These are phyloP conservation scores for Sinodicranocentrus sp. DNA, from an alignment of 2,888 invertebrate species.

Conservation along the genomic window DNA sequence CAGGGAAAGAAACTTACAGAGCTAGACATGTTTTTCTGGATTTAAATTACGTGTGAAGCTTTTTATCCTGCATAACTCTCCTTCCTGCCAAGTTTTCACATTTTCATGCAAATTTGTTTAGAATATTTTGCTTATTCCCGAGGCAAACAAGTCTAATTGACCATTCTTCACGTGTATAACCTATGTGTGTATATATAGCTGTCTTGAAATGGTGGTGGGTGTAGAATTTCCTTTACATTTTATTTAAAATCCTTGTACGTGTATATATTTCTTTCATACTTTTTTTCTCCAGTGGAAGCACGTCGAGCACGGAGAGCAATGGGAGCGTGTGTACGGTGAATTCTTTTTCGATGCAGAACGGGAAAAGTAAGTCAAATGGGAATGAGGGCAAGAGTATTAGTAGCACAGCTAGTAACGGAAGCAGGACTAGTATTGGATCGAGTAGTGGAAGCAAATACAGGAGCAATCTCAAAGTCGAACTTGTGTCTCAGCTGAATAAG, in stretches of 20 bases:
- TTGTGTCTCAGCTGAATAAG: slow-evolving; percentile 61
- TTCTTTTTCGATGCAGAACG: slow-evolving; percentile 57
- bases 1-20: too few relatives aligned
- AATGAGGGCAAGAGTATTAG: slow-evolving; percentile 39
- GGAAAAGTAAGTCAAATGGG: slow-evolving; percentile 42
- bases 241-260: slow-evolving; percentile 22
- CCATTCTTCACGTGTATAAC: slow-evolving; percentile 34
- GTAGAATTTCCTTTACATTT: background rate
- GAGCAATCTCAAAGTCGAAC: slow-evolving; percentile 62
- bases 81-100: slow-evolving; percentile 53
- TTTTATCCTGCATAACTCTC: background rate
- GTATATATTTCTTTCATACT: slow-evolving; percentile 18
- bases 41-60: slow-evolving; percentile 4
- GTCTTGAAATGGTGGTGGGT: background rate
- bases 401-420: slow-evolving; percentile 11
- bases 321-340: slow-evolving; percentile 73
- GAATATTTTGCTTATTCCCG: slow-evolving; percentile 42
- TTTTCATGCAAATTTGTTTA: slow-evolving; percentile 65
- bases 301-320: slow-evolving; percentile 68
- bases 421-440: slow-evolving; percentile 11
- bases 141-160: slow-evolving; percentile 50
- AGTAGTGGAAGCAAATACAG: slow-evolving; percentile 45
- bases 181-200: background rate
- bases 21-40: too few relatives aligned
- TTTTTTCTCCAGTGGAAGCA: slow-evolving; percentile 67